phyloP scores from a whole-genome alignment of 1,140 invertebrate species.

The Bombus ignitus region DNA sequence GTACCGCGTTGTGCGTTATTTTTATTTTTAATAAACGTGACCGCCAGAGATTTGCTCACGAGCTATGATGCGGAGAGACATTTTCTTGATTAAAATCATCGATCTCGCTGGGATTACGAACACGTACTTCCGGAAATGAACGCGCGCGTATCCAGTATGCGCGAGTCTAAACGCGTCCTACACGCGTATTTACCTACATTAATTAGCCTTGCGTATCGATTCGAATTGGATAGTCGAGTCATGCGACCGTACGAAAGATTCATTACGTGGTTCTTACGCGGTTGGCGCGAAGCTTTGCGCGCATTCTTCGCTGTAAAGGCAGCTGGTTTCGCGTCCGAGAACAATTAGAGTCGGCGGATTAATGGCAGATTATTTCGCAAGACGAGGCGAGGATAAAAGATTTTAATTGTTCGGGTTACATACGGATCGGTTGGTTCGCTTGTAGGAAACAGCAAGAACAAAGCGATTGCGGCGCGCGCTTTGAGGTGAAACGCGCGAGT shows the following conservation, averaged over 20 bases:
- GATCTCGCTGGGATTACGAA: constrained; percentile 69
- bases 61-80: constrained; percentile 71
- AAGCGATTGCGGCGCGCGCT: neutral
- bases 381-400: neutral
- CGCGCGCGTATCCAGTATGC: constrained; percentile 11
- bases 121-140: constrained; percentile 66
- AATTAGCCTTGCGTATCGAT: constrained; percentile 19
- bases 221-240: no score
- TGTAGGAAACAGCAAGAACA: neutral
- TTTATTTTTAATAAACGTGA: constrained; percentile 67
- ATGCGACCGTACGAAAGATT: no score
- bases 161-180: neutral
- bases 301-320: no score
- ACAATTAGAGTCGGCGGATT: no score
- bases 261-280: no score
- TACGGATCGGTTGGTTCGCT: neutral
- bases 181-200: constrained; percentile 26
- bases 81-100: constrained; percentile 78
- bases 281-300: no score
- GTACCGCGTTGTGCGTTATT: constrained; percentile 45
- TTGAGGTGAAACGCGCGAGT: neutral
- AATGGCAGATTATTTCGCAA: no score
- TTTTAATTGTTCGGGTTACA: constrained; percentile 37
- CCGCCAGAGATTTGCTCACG: constrained; percentile 59
- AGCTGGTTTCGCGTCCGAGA: no score